A percentile compares a stretch with the other conserved stretches of the same genome.
These are phyloP conservation scores for Lasioglossum albipes DNA, from an alignment of 1,140 invertebrate species.

Conservation along the genomic window DNA sequence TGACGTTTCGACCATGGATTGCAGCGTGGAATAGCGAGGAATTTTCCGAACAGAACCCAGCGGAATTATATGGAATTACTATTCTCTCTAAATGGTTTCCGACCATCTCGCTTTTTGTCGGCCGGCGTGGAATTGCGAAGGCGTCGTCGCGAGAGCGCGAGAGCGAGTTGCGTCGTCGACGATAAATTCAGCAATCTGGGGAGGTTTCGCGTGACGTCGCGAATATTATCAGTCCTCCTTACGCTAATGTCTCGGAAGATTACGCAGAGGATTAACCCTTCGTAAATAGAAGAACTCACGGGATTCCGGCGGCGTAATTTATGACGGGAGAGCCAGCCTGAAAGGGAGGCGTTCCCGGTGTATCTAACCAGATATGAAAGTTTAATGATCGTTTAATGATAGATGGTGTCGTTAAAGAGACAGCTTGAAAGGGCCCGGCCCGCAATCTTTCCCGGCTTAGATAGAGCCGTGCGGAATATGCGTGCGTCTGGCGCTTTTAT, in stretches of 20 bases:
- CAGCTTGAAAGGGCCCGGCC: not conserved
- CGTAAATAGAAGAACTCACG: constrained; percentile 42
- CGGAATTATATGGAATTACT: not conserved
- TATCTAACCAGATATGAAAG: constrained; percentile 44
- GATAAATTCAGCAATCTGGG: constrained; percentile 23
- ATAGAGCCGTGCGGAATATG: not conserved
- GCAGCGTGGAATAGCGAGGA: too few species aligned
- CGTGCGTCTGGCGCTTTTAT: not conserved
- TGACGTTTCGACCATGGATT: too few species aligned
- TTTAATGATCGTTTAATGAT: constrained; percentile 45
- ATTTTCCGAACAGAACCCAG: not conserved
- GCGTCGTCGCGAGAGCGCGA: not conserved
- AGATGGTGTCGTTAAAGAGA: constrained; percentile 28
- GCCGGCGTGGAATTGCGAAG: not conserved
- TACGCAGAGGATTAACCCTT: constrained; percentile 37
- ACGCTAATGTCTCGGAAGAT: constrained; percentile 42
- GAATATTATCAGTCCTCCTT: constrained; percentile 40
- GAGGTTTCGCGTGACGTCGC: constrained; percentile 6
- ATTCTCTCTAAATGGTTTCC: not conserved
- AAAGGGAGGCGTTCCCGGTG: constrained; percentile 19
- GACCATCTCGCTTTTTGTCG: not conserved
- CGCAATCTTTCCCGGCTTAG: not conserved
- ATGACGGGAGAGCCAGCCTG: constrained; percentile 6
- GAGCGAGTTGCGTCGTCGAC: not conserved
- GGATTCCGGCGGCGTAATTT: constrained; percentile 33